phyloP scores from a whole-genome alignment of 2,888 invertebrate genomes.

The Folsomia candida region DNA sequence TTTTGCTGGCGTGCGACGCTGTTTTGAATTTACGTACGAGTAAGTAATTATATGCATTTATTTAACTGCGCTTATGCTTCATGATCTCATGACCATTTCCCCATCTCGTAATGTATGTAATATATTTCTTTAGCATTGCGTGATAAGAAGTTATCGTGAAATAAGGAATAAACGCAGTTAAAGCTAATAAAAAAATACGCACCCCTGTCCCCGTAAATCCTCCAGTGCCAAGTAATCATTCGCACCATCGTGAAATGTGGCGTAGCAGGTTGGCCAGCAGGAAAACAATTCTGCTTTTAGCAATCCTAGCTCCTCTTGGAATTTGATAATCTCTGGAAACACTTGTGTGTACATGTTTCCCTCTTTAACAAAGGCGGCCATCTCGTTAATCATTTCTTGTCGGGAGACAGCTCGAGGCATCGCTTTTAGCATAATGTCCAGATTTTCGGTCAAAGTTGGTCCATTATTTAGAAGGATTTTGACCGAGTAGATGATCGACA shows the following conservation, averaged over 20 bases:
- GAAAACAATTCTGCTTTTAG: slow-evolving; percentile 19
- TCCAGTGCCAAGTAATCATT: slow-evolving; percentile 42
- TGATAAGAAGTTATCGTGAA: no score
- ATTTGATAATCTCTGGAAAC: slow-evolving; percentile 21
- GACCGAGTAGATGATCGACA: slow-evolving; percentile 48
- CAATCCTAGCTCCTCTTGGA: slow-evolving; percentile 31
- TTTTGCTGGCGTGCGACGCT: no score
- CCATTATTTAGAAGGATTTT: slow-evolving; percentile 32
- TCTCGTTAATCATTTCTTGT: slow-evolving; percentile 44
- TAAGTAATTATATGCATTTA: no score
- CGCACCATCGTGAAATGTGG: slow-evolving; percentile 25
- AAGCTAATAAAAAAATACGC: no score
- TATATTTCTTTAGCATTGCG: no score
- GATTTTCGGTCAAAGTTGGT: neutral
- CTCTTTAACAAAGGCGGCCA: slow-evolving; percentile 41
- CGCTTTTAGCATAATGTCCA: slow-evolving; percentile 42
- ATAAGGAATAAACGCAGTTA: no score
- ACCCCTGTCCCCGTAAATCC: slow-evolving; percentile 36
- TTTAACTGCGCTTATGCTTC: no score
- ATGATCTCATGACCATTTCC: no score
- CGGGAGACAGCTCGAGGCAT: slow-evolving; percentile 35
- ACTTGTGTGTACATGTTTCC: slow-evolving; percentile 29
- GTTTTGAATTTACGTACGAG: no score
- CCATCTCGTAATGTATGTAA: no score
- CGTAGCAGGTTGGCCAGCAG: slow-evolving; percentile 40